Evolutionary conservation across 1,140 invertebrate genomes (phyloP).

Genomic region (Bombus pascuorum): DNA sequence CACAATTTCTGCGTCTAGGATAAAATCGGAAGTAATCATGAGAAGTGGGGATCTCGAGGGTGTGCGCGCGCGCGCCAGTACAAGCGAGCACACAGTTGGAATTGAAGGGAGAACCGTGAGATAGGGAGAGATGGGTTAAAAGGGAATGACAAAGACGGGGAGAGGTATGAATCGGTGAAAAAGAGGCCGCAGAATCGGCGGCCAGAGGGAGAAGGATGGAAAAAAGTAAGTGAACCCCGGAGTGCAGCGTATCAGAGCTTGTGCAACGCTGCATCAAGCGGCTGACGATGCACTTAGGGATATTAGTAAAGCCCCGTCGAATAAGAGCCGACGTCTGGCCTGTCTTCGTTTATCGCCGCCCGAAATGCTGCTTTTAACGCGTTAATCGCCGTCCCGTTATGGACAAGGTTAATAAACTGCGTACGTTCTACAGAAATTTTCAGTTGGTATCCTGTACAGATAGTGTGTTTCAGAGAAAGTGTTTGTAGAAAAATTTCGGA

Average conservation of each 20-base stretch:
- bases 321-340: slow-evolving; percentile 30
- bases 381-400: slow-evolving; percentile 30
- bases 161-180: slow-evolving; percentile 41
- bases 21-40: slow-evolving; percentile 75
- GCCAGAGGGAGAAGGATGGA: slow-evolving; percentile 10
- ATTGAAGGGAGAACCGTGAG: slow-evolving; percentile 12
- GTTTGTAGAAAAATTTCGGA: neutral
- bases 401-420: slow-evolving; percentile 41
- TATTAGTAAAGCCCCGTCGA: slow-evolving; percentile 75
- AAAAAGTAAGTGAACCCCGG: slow-evolving; percentile 45
- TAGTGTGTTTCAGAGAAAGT: neutral
- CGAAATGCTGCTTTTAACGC: slow-evolving; percentile 48
- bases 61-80: neutral
- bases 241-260: slow-evolving; percentile 67
- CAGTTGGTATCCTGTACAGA: neutral
- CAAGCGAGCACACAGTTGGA: neutral
- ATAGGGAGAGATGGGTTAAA: slow-evolving; percentile 8
- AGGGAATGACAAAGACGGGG: slow-evolving; percentile 31
- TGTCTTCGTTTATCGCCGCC: slow-evolving; percentile 43
- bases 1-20: slow-evolving; percentile 59
- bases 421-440: neutral
- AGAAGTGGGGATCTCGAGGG: slow-evolving; percentile 60
- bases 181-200: slow-evolving; percentile 31
- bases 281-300: slow-evolving; percentile 78
- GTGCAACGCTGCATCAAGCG: slow-evolving; percentile 68